Conservation (phyloP, 2,888 invertebrate species). For the Pherbina coryleti region DNA sequence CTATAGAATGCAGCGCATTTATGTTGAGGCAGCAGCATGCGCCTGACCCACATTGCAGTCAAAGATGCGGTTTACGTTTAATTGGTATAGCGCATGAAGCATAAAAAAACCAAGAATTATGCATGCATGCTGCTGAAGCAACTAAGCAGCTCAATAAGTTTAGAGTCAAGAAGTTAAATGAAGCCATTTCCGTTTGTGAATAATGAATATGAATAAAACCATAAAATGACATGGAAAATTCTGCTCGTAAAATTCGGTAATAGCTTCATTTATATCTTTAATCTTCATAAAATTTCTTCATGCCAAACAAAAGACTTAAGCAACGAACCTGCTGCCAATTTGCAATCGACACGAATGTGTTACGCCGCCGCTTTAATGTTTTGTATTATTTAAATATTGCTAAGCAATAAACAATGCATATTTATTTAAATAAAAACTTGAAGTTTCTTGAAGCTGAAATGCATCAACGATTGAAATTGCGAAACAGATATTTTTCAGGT, state of each 20-base stretch:
- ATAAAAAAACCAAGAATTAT: slow-evolving; percentile 31
- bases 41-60: slow-evolving; percentile 23
- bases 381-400: neutral
- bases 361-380: neutral
- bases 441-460: neutral
- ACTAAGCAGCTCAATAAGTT: neutral
- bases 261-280: no score
- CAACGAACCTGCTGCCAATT: neutral
- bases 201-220: neutral
- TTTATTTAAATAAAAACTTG: neutral
- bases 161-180: neutral
- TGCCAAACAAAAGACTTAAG: neutral
- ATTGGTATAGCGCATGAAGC: slow-evolving; percentile 39
- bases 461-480: neutral
- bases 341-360: neutral
- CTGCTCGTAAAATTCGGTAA: no score
- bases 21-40: neutral
- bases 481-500: neutral
- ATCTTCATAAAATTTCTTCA: neutral
- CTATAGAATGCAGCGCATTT: neutral
- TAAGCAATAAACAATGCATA: neutral
- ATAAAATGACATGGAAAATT: neutral
- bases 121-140: slow-evolving; percentile 1
- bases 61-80: slow-evolving; percentile 13
- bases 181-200: neutral